These are phyloP conservation scores for Salvelinus alpinus DNA, from an alignment of 2,113 vertebrate genomes.

Conservation along the genomic window DNA sequence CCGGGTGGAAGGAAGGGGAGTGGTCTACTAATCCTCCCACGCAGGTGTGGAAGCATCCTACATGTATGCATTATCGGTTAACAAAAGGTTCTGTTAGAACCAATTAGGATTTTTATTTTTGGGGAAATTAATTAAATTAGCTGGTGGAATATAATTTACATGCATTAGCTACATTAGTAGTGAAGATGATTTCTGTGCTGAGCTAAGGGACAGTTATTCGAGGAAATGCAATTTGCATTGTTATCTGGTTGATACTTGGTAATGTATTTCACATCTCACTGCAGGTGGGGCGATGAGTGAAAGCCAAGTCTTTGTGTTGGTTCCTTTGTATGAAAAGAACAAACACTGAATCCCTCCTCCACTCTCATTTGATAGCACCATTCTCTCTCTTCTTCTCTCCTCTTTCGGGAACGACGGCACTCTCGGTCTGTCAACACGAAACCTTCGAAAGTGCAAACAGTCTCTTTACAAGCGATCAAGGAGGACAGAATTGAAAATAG, in stretches of 20 bases:
- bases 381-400: constrained; percentile 13
- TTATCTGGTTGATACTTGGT: neutral
- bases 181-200: neutral
- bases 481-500: constrained; percentile 24
- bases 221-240: neutral
- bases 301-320: neutral
- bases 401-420: constrained; percentile 32
- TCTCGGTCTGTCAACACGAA: constrained; percentile 24
- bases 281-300: constrained; percentile 12
- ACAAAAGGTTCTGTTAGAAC: neutral
- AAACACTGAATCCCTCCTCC: constrained; percentile 31
- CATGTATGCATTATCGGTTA: neutral
- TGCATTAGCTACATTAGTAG: neutral
- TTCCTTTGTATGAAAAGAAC: constrained; percentile 25
- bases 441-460: constrained; percentile 32
- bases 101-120: neutral
- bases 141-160: neutral
- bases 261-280: neutral
- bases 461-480: neutral
- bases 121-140: neutral
- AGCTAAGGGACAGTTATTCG: neutral
- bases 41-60: neutral
- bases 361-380: constrained; percentile 24
- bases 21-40: neutral
- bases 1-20: no score